Base-by-base conservation (phyloP, 1,140 invertebrate species). In the Formica exsecta region DNA sequence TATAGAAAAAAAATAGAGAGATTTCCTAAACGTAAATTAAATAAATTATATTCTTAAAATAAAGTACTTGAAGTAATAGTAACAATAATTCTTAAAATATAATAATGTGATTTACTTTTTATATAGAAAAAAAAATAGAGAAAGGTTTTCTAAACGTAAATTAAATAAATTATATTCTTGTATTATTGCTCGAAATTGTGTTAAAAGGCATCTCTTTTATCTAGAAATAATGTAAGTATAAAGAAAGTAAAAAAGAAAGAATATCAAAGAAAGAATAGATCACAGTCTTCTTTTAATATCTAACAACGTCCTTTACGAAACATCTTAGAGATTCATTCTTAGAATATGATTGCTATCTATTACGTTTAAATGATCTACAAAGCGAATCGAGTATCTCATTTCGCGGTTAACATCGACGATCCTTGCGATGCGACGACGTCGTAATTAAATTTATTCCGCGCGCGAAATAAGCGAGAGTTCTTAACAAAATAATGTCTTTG, bases 401-500 rank as follows among this genome's bases (percentile, higher is more conserved):
- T 11, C 19, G 13, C 22, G 25, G 29, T 59, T 25, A 59, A 57
- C 48, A 32, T 70, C 19, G 36, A 11, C 9, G 25, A 71, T 13
- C 22, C 36, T 71, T 25, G 25, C 36, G 22, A 70, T 16, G 57
- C 61, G 44, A 79, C 41, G 19, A 36, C 38, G 19, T 73, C n/a
- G 29, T 48, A 74, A 83, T 85, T 66, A 61, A 68, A 61, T 86
- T 86, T 84, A 41, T 68, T 86, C 44, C 22, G 57, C 8, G 0
- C 32, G 38, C 16, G 22, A 11, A 22, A 61, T 44, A 22, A 66
- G 51, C 2, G 9, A 8, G 22, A 62, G 61, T 36, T 65, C 51
- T 65, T 64, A 80, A 86, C 44, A 71, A 90, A 90, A 88, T 90
- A 90, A 86, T 65, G 25, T 25, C 44, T 38, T 57, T 54, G 75